Evolutionary conservation across 2,888 invertebrate genomes (phyloP).

Genomic region (Lagria hirta): DNA sequence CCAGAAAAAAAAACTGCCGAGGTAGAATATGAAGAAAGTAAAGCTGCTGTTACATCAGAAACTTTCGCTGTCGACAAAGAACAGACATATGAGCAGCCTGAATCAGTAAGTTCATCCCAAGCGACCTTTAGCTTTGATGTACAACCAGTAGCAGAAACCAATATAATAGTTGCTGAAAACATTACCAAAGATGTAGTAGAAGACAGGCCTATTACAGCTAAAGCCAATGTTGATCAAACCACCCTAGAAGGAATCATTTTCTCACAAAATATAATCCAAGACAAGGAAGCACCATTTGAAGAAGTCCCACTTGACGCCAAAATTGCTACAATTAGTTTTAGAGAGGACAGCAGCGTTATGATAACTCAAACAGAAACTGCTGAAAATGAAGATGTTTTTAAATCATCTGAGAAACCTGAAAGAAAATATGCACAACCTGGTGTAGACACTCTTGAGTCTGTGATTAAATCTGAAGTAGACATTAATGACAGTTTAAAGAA

Average conservation of each 20-base stretch:
- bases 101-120: slow-evolving; percentile 45
- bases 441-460: slow-evolving; percentile 53
- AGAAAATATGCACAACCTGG: slow-evolving; percentile 47
- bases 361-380: slow-evolving; percentile 57
- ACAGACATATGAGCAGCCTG: slow-evolving; percentile 40
- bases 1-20: slow-evolving; percentile 54
- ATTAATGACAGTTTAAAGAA: slow-evolving; percentile 50
- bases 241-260: slow-evolving; percentile 54
- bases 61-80: slow-evolving; percentile 57
- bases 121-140: slow-evolving; percentile 50
- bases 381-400: slow-evolving; percentile 54
- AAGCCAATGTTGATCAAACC: slow-evolving; percentile 54
- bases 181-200: slow-evolving; percentile 38
- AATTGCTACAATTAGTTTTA: slow-evolving; percentile 52
- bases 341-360: slow-evolving; percentile 52
- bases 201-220: slow-evolving; percentile 48
- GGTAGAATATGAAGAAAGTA: slow-evolving; percentile 52
- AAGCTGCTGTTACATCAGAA: slow-evolving; percentile 55
- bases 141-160: slow-evolving; percentile 54
- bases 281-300: slow-evolving; percentile 53
- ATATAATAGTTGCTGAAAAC: slow-evolving; percentile 49
- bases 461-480: slow-evolving; percentile 56
- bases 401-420: slow-evolving; percentile 45
- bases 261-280: slow-evolving; percentile 50
- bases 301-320: slow-evolving; percentile 48